phyloP scores from a whole-genome alignment of 2,888 invertebrate species.

The Clivina fossor region DNA sequence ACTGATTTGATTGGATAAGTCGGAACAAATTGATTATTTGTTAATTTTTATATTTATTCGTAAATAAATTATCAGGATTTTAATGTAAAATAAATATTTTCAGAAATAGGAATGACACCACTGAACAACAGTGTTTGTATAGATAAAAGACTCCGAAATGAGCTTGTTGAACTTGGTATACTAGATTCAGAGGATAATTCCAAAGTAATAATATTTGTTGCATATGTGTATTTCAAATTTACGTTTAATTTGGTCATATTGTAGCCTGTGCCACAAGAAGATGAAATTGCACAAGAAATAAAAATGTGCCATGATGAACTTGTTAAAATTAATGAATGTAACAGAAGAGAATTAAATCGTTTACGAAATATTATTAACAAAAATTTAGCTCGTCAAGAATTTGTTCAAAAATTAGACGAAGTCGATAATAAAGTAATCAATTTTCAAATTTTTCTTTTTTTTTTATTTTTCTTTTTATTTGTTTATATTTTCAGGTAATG shows the following conservation, averaged over 20 bases:
- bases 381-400: slow-evolving; percentile 49
- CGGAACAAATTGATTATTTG: too few species aligned
- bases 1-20: too few species aligned
- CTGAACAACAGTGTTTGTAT: slow-evolving; percentile 64
- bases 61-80: too few species aligned
- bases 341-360: slow-evolving; percentile 69
- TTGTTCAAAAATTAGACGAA: slow-evolving; percentile 50
- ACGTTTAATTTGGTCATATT: slow-evolving; percentile 4
- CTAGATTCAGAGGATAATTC: slow-evolving; percentile 70
- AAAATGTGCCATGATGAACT: slow-evolving; percentile 85
- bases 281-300: slow-evolving; percentile 86
- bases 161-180: slow-evolving; percentile 84
- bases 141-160: slow-evolving; percentile 81
- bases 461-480: neutral
- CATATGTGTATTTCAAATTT: slow-evolving; percentile 3
- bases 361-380: slow-evolving; percentile 35
- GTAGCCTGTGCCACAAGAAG: slow-evolving; percentile 62
- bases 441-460: neutral
- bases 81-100: too few species aligned
- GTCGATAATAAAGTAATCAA: slow-evolving; percentile 48
- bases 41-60: too few species aligned
- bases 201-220: slow-evolving; percentile 52
- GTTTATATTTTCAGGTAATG: slow-evolving; percentile 57
- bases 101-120: slow-evolving; percentile 20
- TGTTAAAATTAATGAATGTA: slow-evolving; percentile 75